Evolutionary conservation across 2,888 invertebrate species (phyloP).

Genomic region (Volucella inflata): DNA sequence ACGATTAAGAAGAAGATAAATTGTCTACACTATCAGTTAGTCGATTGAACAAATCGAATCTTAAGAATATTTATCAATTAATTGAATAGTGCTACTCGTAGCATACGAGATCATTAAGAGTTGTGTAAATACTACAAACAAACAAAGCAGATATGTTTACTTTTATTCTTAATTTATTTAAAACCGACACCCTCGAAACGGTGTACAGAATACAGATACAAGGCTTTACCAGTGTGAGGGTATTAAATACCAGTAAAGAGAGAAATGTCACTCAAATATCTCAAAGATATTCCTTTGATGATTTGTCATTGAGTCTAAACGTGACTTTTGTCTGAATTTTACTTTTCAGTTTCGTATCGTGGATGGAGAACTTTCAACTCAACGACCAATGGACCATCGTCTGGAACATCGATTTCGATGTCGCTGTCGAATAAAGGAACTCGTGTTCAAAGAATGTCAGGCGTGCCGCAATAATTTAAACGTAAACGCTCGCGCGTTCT

Average conservation of each 20-base stretch:
- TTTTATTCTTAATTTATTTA: too few species aligned
- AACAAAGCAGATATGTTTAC: too few species aligned
- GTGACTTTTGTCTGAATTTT: conserved; percentile 71
- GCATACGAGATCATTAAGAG: too few species aligned
- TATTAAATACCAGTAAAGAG: conserved; percentile 69
- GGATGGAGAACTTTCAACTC: not conserved
- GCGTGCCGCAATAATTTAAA: conserved; percentile 75
- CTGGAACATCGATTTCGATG: conserved; percentile 5
- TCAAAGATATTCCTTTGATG: conserved; percentile 70
- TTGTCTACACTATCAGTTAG: too few species aligned
- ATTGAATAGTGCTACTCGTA: too few species aligned
- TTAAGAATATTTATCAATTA: too few species aligned
- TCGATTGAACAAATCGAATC: too few species aligned
- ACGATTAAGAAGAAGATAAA: too few species aligned
- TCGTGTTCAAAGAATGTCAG: conserved; percentile 72
- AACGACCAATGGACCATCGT: not conserved
- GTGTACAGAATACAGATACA: too few species aligned
- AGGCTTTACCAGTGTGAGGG: not conserved
- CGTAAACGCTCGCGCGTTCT: conserved; percentile 59
- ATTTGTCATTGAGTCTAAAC: conserved; percentile 74
- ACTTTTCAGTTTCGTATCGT: conserved; percentile 16
- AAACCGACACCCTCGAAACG: too few species aligned
- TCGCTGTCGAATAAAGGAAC: conserved; percentile 12
- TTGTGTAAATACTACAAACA: too few species aligned
- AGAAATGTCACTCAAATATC: conserved; percentile 68